Conservation (phyloP, 1,140 invertebrate species). For the Tetraneura akinire region DNA sequence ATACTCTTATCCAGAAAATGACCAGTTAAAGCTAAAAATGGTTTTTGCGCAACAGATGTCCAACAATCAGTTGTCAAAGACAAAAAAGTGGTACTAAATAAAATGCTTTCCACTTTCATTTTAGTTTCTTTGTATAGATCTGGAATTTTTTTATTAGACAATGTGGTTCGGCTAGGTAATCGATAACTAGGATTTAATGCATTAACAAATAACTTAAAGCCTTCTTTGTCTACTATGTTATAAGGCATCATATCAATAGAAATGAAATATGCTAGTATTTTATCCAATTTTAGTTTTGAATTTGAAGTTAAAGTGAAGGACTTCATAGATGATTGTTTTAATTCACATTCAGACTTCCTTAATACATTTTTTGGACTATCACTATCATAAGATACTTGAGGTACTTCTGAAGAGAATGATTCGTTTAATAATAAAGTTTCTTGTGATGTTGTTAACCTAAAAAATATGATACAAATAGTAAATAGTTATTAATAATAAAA, state of each 20-base stretch:
- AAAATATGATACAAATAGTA: conserved; percentile 9
- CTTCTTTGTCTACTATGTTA: conserved; percentile 53
- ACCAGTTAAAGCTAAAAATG: not conserved
- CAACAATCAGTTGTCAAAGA: conserved; percentile 14
- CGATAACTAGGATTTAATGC: conserved; percentile 53
- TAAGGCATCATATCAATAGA: conserved; percentile 54
- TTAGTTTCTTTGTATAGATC: conserved; percentile 52
- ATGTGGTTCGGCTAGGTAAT: conserved; percentile 53
- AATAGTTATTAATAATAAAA: not conserved
- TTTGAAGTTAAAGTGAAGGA: conserved; percentile 25
- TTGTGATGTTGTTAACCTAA: conserved; percentile 9
- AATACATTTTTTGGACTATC: not conserved
- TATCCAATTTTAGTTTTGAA: conserved; percentile 40
- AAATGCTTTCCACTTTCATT: conserved; percentile 36
- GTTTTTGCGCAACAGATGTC: conserved; percentile 8
- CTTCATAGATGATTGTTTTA: conserved; percentile 4
- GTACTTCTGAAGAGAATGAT: not conserved
- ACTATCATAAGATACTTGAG: conserved; percentile 6
- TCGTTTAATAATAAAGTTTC: not conserved
- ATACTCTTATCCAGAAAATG: conserved; percentile 16
- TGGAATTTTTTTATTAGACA: conserved; percentile 54
- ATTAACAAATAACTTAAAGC: conserved; percentile 54
- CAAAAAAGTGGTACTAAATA: not conserved
- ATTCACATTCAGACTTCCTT: not conserved
- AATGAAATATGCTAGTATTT: conserved; percentile 53